Base-by-base conservation (phyloP, 2,888 invertebrate species). In the Campopleginae sp. region DNA sequence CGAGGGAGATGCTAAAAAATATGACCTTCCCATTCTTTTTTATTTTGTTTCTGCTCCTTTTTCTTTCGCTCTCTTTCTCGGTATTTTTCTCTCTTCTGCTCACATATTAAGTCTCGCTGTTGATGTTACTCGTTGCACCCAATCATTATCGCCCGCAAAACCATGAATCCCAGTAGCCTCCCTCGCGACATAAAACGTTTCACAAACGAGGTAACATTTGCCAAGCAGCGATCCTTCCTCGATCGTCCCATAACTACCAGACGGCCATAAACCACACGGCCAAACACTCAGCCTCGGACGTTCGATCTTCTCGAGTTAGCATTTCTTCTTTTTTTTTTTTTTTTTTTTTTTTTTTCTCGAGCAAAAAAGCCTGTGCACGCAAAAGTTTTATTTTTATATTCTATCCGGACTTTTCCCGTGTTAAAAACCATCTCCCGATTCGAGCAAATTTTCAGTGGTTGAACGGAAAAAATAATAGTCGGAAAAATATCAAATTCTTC, bases 121-220 rank as follows among this genome's bases (percentile, higher is more conserved):
- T 54, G 58, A 17, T 46, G 46, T 12, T 19, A 38, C 5, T 77
- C 33, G 42, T 80, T 17, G 51, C 44, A 14, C 44, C 65, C 46
- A 74, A 74, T 74, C 80, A 70, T 70, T 61, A 14, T 23, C 80
- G 82, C 66, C 66, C 72, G 66, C 80, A 44, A 74, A 48, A 48
- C 48, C 76, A 77, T 76, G 51, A 68, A 71, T 66, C 82, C 82
- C 58, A 58, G 71, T 79, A 44, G 65, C 51, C 80, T 76, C 76
- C 68, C 76, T 19, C 42, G 44, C 42, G 54, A 79, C 76, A 80
- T 82, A 82, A 85, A 85, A 80, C 72, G 76, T 80, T 74, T 81
- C 63, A 44, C 44, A 44, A 54, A 70, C 80, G 42, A 58, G 42
- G 70, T 31, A 77, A 71, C 72, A 76, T 66, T 82, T 51, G 74